Evolutionary conservation across 2,888 invertebrate species (phyloP).

Genomic region (Aelia acuminata): DNA sequence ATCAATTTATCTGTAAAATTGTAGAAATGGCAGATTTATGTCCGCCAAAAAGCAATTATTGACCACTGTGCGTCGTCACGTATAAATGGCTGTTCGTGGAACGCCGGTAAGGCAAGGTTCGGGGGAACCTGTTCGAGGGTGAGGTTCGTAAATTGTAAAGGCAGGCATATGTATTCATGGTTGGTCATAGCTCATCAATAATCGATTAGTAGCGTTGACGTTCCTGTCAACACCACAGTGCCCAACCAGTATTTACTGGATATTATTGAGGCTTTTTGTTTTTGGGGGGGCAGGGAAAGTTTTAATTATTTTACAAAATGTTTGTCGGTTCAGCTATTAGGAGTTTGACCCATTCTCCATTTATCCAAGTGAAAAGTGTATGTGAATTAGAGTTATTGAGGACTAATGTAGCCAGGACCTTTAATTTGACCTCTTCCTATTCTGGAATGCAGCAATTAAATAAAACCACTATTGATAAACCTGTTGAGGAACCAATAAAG

Average conservation of each 20-base stretch:
- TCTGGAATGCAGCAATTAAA: background rate
- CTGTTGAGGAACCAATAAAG: background rate
- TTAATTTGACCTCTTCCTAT: background rate
- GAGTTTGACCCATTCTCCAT: background rate
- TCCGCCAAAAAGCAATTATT: too few relatives aligned
- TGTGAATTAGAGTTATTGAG: constrained; percentile 1
- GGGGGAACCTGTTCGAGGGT: too few relatives aligned
- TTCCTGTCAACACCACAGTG: background rate
- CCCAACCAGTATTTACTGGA: background rate
- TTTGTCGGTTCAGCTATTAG: background rate
- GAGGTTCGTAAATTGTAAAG: too few relatives aligned
- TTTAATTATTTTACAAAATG: background rate
- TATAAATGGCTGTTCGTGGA: too few relatives aligned
- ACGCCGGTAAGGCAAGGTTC: too few relatives aligned
- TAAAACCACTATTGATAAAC: background rate
- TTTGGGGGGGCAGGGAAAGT: background rate
- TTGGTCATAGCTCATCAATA: background rate
- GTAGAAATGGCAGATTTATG: too few relatives aligned
- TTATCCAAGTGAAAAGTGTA: background rate
- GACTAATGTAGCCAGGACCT: background rate
- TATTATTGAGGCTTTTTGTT: background rate
- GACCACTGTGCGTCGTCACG: too few relatives aligned
- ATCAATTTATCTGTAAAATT: too few relatives aligned
- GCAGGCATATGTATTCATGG: too few relatives aligned
- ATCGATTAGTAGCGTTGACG: background rate